phyloP scores from a whole-genome alignment of 2,888 invertebrate species.

The Drosophila maculinotata region DNA sequence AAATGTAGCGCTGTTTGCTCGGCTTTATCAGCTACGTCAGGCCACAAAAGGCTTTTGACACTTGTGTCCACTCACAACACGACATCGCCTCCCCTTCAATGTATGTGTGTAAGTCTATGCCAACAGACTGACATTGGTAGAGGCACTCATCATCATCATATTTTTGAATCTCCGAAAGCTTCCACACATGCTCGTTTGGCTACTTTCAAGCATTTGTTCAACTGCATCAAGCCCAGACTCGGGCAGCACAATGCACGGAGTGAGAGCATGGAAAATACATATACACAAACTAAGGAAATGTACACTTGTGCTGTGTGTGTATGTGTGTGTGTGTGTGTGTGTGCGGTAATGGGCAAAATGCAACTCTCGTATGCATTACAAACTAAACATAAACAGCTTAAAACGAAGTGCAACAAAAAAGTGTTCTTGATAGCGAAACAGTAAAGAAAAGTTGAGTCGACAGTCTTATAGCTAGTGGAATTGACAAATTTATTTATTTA shows the following conservation, averaged over 20 bases:
- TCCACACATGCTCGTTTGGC: conserved; percentile 47
- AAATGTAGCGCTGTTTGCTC: conserved; percentile 44
- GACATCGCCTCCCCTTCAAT: conserved; percentile 3
- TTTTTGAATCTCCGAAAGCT: conserved; percentile 30
- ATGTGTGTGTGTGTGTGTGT: conserved; percentile 11
- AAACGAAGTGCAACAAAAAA: conserved; percentile 42
- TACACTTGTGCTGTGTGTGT: conserved; percentile 12
- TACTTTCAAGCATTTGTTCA: conserved; percentile 43
- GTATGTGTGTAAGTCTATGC: conserved; percentile 23
- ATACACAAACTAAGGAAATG: conserved; percentile 13
- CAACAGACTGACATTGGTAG: conserved; percentile 45
- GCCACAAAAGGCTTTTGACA: conserved; percentile 67
- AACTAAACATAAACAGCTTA: conserved; percentile 70
- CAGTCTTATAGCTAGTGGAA: conserved; percentile 12
- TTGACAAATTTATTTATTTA: conserved; percentile 14
- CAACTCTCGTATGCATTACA: conserved; percentile 54
- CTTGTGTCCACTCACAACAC: conserved; percentile 40
- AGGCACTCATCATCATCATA: conserved; percentile 32
- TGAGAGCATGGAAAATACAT: conserved; percentile 16
- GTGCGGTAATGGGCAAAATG: conserved; percentile 40
- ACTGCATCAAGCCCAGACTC: conserved; percentile 28
- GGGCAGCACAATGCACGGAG: conserved; percentile 26
- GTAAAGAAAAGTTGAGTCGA: conserved; percentile 17
- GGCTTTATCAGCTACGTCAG: conserved; percentile 34
- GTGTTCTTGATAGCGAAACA: conserved; percentile 12